Conservation (phyloP, 2,113 vertebrate genomes). For the Echinops telfairi region DNA sequence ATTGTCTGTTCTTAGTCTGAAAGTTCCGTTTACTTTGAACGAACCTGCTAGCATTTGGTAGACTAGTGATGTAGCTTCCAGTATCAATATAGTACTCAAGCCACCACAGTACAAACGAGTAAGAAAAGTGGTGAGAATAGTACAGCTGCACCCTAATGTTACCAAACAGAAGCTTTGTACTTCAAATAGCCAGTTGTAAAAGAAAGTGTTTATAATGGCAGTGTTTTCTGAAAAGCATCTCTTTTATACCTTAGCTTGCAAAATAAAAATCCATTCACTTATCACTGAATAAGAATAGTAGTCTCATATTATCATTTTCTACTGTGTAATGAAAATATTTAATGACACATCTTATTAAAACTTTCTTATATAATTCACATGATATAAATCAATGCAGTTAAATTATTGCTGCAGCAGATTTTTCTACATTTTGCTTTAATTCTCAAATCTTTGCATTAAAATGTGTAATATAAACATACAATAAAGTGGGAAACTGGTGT, state of each 20-base stretch:
- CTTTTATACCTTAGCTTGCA: neutral
- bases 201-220: conserved; percentile 6
- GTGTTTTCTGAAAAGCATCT: conserved; percentile 10
- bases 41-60: too few species aligned
- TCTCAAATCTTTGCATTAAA: conserved; percentile 36
- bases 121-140: neutral
- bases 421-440: conserved; percentile 28
- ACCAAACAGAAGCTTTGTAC: neutral
- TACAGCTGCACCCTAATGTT: too few species aligned
- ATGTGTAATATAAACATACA: conserved; percentile 41
- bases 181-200: neutral
- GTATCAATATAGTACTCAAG: too few species aligned
- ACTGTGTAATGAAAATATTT: conserved; percentile 46
- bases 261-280: conserved; percentile 32
- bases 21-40: too few species aligned
- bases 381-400: conserved; percentile 30
- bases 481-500: conserved; percentile 4
- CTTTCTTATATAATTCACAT: conserved; percentile 43
- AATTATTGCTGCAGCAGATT: neutral
- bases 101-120: too few species aligned
- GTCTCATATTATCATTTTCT: conserved; percentile 43
- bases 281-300: conserved; percentile 6
- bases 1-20: too few species aligned
- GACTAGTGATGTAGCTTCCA: too few species aligned
- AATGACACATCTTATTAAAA: neutral